These are phyloP conservation scores for Turritopsis dohrnii DNA, from an alignment of 30 jellyfish, hydroid and myxozoan genomes.

Conservation along the genomic window DNA sequence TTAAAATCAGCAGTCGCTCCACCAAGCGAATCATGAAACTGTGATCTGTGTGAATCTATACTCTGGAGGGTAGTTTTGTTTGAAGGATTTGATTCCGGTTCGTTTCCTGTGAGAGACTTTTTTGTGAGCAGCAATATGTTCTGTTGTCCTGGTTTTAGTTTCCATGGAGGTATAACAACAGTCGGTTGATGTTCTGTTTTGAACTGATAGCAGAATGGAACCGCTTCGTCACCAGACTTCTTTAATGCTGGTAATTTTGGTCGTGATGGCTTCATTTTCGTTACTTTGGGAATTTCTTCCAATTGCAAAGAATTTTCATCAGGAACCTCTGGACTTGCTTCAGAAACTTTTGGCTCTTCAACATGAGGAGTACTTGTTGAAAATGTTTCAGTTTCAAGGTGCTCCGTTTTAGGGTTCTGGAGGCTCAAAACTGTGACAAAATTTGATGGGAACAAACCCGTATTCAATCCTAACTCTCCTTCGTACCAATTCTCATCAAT, in stretches of 20 bases:
- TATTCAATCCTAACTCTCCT: background rate
- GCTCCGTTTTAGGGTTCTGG: background rate
- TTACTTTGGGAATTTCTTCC: background rate
- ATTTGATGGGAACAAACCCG: constrained; percentile 27
- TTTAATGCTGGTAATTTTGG: constrained; percentile 12
- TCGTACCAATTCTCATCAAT: constrained; percentile 21
- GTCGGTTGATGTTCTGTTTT: constrained; percentile 18
- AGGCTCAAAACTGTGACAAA: constrained; percentile 5
- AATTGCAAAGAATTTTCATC: background rate
- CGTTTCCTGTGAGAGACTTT: background rate
- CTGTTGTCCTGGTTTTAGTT: constrained; percentile 15
- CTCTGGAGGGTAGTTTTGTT: too few species aligned
- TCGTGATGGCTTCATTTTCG: constrained; percentile 13
- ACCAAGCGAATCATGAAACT: background rate
- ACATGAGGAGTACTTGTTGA: background rate
- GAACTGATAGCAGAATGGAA: background rate
- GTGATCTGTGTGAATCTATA: too few species aligned
- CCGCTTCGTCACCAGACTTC: background rate
- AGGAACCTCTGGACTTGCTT: background rate
- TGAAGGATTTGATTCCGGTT: background rate
- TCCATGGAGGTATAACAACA: background rate
- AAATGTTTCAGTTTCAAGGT: background rate
- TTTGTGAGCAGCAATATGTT: background rate
- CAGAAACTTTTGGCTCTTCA: background rate
- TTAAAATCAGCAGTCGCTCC: background rate